A percentile compares a stretch with the other conserved stretches of the same genome.
phyloP scores from a whole-genome alignment of 2,113 vertebrate species.

The Phainopepla nitens region DNA sequence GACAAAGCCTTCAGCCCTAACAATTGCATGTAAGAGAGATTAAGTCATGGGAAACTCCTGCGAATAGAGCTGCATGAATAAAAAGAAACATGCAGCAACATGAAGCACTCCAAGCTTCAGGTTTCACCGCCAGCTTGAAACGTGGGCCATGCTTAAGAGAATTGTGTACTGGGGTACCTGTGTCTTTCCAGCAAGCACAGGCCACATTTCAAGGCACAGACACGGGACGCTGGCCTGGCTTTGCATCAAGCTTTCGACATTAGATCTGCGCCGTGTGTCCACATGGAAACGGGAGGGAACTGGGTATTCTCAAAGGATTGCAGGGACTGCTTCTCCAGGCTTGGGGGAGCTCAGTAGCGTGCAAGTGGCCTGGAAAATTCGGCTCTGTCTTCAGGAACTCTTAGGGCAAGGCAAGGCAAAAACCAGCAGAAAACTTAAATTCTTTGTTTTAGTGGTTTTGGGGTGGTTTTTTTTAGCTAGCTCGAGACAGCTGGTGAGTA shows the following conservation, averaged over 20 bases:
- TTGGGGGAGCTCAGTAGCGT: fast-evolving
- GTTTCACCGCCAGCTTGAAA: background rate
- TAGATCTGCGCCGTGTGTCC: background rate
- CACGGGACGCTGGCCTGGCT: background rate
- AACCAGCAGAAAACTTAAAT: background rate
- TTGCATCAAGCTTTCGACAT: background rate
- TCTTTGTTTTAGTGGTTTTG: background rate
- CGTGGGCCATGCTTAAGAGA: background rate
- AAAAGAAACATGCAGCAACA: constrained; percentile 57
- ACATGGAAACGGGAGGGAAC: background rate
- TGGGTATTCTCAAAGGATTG: background rate
- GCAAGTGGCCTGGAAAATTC: background rate
- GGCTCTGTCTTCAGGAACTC: background rate
- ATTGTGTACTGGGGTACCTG: fast-evolving
- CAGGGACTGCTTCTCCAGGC: background rate
- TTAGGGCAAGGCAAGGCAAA: background rate
- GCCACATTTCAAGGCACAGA: background rate
- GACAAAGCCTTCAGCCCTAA: constrained; percentile 41
- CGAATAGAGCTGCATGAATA: background rate
- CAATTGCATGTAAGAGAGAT: constrained; percentile 22
- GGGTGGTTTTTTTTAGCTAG: background rate
- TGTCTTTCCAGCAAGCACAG: background rate
- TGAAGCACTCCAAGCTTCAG: background rate
- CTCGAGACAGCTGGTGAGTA: fast-evolving
- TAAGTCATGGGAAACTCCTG: constrained; percentile 51